Percentiles rank a stretch among this genome's conserved stretches.
Conservation (phyloP, 2,797 vertebrate species). For the Ctenosaura bakeri region DNA sequence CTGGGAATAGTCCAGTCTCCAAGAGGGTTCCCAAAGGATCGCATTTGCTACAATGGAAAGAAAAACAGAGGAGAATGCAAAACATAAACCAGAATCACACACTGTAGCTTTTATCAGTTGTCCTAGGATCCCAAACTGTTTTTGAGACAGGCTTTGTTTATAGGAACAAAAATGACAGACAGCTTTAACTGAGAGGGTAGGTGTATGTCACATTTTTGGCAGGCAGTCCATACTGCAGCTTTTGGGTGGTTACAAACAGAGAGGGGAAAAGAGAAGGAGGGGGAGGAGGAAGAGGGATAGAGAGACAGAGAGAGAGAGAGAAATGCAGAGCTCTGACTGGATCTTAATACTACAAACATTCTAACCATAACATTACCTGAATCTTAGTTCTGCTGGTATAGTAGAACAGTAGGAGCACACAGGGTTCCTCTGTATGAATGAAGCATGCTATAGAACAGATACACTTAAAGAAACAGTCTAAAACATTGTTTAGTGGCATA, state of each 20-base stretch:
- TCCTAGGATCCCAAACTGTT: constrained; percentile 63
- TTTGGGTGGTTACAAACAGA: constrained; percentile 53
- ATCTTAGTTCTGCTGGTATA: constrained; percentile 36
- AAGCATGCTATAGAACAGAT: constrained; percentile 26
- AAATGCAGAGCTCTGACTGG: constrained; percentile 46
- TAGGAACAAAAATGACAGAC: constrained; percentile 50
- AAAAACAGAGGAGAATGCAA: constrained; percentile 61
- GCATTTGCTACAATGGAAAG: constrained; percentile 60
- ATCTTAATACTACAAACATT: constrained; percentile 25
- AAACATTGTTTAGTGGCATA: constrained; percentile 38
- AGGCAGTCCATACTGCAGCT: constrained; percentile 43
- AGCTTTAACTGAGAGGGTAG: constrained; percentile 61
- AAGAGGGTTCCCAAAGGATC: constrained; percentile 66
- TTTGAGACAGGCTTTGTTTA: constrained; percentile 64
- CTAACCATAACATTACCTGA: constrained; percentile 30
- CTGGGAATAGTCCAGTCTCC: constrained; percentile 57
- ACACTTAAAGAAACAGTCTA: constrained; percentile 56
- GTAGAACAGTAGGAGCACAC: background rate
- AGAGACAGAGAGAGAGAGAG: constrained; percentile 14
- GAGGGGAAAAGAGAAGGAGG: constrained; percentile 30
- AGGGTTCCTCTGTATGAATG: background rate
- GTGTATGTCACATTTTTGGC: constrained; percentile 67
- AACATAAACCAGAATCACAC: constrained; percentile 30
- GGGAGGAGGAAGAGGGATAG: constrained; percentile 24
- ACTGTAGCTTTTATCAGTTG: constrained; percentile 57